Conservation (phyloP, 23 tunicate species). For the Phallusia fumigata region DNA sequence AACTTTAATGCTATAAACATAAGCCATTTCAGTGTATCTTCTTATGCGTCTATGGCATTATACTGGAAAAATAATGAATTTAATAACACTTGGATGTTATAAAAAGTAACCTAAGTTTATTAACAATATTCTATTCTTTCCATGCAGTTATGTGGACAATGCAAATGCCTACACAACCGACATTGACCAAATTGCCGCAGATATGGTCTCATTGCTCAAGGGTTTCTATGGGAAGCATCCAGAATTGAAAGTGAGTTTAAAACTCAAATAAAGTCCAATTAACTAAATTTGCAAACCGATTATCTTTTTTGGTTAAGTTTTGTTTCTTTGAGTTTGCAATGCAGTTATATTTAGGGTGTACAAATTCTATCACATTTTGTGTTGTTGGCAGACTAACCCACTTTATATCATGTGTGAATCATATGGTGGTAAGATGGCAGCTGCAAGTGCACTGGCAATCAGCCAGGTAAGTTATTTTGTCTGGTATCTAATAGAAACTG, state of each 20-base stretch:
- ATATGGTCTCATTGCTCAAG: constrained; percentile 67
- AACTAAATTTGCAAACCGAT: no score
- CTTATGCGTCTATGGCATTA: no score
- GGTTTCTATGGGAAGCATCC: constrained; percentile 78
- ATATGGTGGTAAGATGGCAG: constrained; percentile 94
- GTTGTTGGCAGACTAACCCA: constrained; percentile 56
- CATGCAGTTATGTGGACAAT: constrained; percentile 67
- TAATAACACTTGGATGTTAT: background rate
- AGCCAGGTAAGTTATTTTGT: constrained; percentile 34
- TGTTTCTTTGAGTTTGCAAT: no score
- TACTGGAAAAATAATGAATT: no score
- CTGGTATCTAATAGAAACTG: no score
- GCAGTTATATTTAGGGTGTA: background rate
- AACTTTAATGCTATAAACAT: no score
- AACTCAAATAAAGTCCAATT: no score
- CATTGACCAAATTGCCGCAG: constrained; percentile 61
- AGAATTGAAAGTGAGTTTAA: constrained; percentile 16
- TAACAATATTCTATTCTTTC: background rate
- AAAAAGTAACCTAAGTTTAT: background rate
- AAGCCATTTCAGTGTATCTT: no score
- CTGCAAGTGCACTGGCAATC: constrained; percentile 64
- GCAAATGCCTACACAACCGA: constrained; percentile 68
- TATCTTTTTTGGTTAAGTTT: no score
- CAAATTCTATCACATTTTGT: background rate
- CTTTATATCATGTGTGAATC: constrained; percentile 92